These are phyloP conservation scores for Plodia interpunctella DNA, from an alignment of 1,140 invertebrate genomes.

Conservation along the genomic window DNA sequence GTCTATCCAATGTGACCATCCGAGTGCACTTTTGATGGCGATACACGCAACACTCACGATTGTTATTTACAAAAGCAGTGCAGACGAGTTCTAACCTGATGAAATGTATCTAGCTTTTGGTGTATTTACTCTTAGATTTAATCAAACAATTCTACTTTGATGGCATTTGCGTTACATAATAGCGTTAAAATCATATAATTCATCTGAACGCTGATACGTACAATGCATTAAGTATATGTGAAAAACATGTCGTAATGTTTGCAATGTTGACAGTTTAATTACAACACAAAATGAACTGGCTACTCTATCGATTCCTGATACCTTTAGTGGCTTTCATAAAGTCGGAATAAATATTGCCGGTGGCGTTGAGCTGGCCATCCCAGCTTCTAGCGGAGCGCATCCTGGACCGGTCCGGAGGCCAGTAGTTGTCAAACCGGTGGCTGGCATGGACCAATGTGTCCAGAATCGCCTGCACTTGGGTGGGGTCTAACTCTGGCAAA, in stretches of 20 bases:
- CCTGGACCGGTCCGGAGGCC: constrained; percentile 50
- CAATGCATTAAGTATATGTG: no score
- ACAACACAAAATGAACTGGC: background rate
- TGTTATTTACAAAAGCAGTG: background rate
- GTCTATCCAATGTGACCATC: background rate
- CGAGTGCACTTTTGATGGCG: background rate
- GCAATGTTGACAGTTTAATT: background rate
- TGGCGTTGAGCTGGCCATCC: constrained; percentile 55
- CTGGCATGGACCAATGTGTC: constrained; percentile 53
- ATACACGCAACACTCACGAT: background rate
- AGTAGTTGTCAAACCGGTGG: constrained; percentile 55
- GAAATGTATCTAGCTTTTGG: background rate
- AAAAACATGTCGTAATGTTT: background rate
- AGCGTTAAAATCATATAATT: no score
- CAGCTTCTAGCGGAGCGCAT: constrained; percentile 42
- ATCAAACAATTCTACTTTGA: no score
- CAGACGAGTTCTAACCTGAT: background rate
- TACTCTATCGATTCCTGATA: constrained; percentile 26
- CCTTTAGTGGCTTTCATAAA: constrained; percentile 65
- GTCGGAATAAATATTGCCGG: constrained; percentile 51
- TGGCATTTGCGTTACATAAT: background rate
- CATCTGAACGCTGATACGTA: no score
- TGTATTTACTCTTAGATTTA: background rate
- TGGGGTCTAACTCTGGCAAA: constrained; percentile 64
- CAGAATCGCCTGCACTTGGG: constrained; percentile 63